Conservation (phyloP, 1,140 invertebrate genomes). For the Chelonus insularis region DNA sequence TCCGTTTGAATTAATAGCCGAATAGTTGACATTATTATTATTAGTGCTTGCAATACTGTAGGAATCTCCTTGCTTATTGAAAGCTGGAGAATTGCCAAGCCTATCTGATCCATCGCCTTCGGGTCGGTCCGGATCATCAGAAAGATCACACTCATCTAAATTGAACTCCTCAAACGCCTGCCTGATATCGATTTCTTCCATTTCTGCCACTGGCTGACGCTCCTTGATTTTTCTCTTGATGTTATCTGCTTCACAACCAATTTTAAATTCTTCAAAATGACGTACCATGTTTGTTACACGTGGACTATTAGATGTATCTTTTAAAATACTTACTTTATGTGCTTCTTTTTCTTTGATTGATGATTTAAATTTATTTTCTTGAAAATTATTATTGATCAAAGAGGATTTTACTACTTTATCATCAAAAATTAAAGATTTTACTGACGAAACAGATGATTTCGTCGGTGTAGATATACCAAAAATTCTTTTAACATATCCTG, state of each 20-base stretch:
- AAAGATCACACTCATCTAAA: constrained; percentile 74
- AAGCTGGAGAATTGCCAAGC: constrained; percentile 48
- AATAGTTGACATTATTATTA: constrained; percentile 32
- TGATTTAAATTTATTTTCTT: constrained; percentile 39
- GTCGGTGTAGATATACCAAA: constrained; percentile 30
- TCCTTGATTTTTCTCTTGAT: constrained; percentile 34
- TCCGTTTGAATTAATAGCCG: constrained; percentile 37
- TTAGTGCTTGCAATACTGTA: constrained; percentile 40
- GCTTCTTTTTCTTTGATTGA: constrained; percentile 32
- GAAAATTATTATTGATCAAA: constrained; percentile 32
- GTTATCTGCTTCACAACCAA: constrained; percentile 44
- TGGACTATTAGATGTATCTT: constrained; percentile 25
- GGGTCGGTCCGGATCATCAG: constrained; percentile 63
- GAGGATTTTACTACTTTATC: constrained; percentile 27
- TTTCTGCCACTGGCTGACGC: constrained; percentile 28
- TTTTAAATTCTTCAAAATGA: constrained; percentile 59
- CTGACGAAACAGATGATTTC: constrained; percentile 28
- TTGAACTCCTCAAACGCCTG: constrained; percentile 82
- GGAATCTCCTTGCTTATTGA: constrained; percentile 30
- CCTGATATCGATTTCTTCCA: constrained; percentile 67
- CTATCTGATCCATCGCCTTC: constrained; percentile 66
- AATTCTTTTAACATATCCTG: constrained; percentile 11
- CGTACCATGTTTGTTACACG: constrained; percentile 49
- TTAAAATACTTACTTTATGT: constrained; percentile 36
- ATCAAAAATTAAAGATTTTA: constrained; percentile 44